Conservation (phyloP, 2,797 vertebrate species). For the Phataginus tetradactyla region DNA sequence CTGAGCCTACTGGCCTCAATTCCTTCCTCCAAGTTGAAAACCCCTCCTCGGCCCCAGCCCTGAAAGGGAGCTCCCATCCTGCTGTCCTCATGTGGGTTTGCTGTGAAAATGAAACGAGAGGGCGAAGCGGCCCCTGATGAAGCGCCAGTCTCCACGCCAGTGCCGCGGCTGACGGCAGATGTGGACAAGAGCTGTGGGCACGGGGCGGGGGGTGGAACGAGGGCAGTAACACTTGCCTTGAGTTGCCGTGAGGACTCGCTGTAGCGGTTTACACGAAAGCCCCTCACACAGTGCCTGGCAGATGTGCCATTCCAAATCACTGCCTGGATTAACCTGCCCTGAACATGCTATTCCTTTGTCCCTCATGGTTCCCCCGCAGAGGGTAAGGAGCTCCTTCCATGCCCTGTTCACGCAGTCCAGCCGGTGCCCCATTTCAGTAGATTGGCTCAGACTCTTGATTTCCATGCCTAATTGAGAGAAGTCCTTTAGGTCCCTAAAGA, state of each 20-base stretch:
- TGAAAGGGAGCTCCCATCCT: background rate
- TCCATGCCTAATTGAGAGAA: background rate
- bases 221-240: background rate
- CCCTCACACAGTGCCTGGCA: background rate
- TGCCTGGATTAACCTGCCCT: background rate
- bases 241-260: background rate
- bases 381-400: background rate
- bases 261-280: background rate
- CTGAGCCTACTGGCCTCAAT: background rate
- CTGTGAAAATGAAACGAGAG: background rate
- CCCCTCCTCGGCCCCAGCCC: background rate
- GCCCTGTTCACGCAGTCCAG: background rate
- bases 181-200: no score
- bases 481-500: background rate
- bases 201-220: background rate
- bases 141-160: fast-evolving
- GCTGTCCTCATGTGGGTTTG: background rate
- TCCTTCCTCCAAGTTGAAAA: background rate
- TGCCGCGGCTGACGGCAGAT: background rate
- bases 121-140: background rate
- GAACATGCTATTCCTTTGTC: background rate
- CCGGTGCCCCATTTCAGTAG: background rate
- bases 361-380: background rate
- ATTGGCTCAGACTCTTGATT: background rate
- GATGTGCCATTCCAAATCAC: slow-evolving; percentile 3